Percentiles rank a stretch among this genome's conserved stretches.
Conservation (phyloP, 2,888 invertebrate species). For the Dolichomitus sp. region DNA sequence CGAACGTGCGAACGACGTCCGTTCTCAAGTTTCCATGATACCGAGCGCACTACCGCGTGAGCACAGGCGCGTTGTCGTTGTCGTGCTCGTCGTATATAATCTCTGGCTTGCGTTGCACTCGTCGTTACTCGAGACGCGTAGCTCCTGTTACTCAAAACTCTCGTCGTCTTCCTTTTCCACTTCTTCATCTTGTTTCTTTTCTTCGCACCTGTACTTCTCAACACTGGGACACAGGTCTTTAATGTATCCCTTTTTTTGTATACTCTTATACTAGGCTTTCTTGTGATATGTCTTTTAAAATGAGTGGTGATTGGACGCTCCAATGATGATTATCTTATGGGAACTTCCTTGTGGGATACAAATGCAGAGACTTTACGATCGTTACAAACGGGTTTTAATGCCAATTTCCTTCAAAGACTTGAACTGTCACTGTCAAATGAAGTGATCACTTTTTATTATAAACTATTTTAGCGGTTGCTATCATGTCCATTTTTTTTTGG, state of each 20-base stretch:
- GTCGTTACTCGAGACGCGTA: conserved; percentile 65
- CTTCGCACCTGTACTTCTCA: conserved; percentile 26
- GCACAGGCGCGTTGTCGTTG: conserved; percentile 43
- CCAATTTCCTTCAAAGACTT: not conserved
- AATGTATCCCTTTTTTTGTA: conserved; percentile 14
- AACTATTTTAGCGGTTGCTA: too few relatives aligned
- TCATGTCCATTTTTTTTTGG: too few relatives aligned
- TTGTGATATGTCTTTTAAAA: not conserved
- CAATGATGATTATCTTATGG: not conserved
- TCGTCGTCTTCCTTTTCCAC: conserved; percentile 39
- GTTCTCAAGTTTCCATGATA: conserved; percentile 73
- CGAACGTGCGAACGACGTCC: conserved; percentile 69
- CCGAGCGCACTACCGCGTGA: conserved; percentile 33
- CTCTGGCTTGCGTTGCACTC: conserved; percentile 36
- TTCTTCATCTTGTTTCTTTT: conserved; percentile 54
- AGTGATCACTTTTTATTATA: too few relatives aligned
- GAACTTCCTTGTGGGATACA: not conserved
- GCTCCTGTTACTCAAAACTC: conserved; percentile 58
- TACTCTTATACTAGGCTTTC: not conserved
- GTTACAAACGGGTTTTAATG: not conserved
- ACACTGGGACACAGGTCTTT: conserved; percentile 1
- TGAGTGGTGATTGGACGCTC: not conserved
- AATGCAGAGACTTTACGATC: not conserved
- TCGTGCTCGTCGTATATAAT: conserved; percentile 11
- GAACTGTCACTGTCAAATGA: too few relatives aligned